These are phyloP conservation scores for Conomelus anceps DNA, from an alignment of 2,888 invertebrate species.

Conservation along the genomic window DNA sequence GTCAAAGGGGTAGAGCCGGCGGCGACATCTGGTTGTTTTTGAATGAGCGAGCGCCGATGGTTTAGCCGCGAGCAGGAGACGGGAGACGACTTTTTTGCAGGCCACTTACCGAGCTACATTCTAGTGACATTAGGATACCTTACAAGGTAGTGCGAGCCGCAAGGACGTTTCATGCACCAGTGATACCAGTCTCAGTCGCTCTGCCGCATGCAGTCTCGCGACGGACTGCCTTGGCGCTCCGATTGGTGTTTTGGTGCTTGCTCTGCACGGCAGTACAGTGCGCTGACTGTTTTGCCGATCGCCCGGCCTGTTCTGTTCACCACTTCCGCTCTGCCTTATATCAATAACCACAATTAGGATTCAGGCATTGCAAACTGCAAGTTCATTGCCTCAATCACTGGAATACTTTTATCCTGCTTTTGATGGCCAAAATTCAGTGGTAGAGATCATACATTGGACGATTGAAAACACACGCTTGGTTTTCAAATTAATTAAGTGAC, in stretches of 20 bases:
- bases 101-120: not conserved
- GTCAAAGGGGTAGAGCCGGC: too few relatives aligned
- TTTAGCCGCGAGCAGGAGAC: too few relatives aligned
- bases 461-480: too few relatives aligned
- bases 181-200: not conserved
- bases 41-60: not conserved
- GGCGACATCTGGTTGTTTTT: too few relatives aligned
- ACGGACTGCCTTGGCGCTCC: not conserved
- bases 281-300: not conserved
- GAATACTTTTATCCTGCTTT: not conserved
- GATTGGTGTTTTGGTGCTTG: not conserved
- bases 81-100: not conserved
- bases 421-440: not conserved
- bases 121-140: conserved; percentile 9
- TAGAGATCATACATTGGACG: too few relatives aligned
- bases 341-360: not conserved
- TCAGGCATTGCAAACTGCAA: not conserved
- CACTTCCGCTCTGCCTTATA: not conserved
- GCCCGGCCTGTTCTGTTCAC: not conserved
- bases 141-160: conserved; percentile 2
- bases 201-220: too few relatives aligned
- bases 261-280: too few relatives aligned
- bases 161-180: conserved; percentile 5
- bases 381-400: not conserved
- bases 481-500: too few relatives aligned